Base-by-base conservation (phyloP, 2,888 invertebrate genomes). In the Acleris cristana region DNA sequence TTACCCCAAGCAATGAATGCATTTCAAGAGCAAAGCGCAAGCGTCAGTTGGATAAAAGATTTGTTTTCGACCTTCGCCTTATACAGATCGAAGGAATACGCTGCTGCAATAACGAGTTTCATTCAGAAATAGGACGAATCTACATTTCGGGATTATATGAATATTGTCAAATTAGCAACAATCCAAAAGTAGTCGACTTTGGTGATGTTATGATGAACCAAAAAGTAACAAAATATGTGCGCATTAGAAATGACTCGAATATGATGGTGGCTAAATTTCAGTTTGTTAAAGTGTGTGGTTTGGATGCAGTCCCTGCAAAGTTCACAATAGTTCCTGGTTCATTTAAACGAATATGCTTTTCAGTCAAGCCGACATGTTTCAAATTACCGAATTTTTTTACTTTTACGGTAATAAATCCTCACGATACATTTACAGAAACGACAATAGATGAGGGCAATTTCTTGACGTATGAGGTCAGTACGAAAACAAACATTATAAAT, bases 91-190 rank as follows among this genome's bases (percentile, higher is more conserved):
- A 89, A 69, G 88, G 85, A 48, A 72, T 71, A 57, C 79, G 80
- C n/a, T 92, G 90, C 73, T 92, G 92, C 70, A 72, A 81, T 64
- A 76, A 84, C 70, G 91, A 91, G 73, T 71, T 75, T 34, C 91
- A 92, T 74, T 83, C 88, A 19, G 93, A 93, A 85, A 82, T 89
- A 52, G 90, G 93, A 1, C 85, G 93, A 62, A 88, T 94, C 65
- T 94, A 94, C 69, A 82, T 95, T 21, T 91, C 94, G 74, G 95
- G 94, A 0, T 89, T 93, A 77, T 92, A 89, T 66, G 94, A 94
- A 82, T 81, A 85, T 55, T 88, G 93, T 34, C 79, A 82, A 30
- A 80, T 95, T 18, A 79, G 78, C 5, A 84, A 95, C 70, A 72
- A 77, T 23, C 95, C 95, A 0, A 82, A 89, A 66, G 74, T 79